Evolutionary conservation across 2,888 invertebrate species (phyloP).

Genomic region (Stictocephala bisonia): DNA sequence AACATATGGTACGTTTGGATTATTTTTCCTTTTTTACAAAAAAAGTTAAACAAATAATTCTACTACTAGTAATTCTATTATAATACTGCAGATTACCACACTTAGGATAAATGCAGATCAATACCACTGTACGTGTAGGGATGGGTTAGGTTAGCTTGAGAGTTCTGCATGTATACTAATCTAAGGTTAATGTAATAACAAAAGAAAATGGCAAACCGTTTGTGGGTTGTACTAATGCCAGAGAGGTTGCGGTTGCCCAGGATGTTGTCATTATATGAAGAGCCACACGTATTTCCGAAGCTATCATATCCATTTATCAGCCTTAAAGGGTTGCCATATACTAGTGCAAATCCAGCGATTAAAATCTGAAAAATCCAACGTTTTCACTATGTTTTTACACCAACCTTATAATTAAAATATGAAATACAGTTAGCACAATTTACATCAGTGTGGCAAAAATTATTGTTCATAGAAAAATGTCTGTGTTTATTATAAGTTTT

Average conservation of each 20-base stretch:
- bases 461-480: not conserved
- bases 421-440: conserved; percentile 49
- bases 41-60: too few species aligned
- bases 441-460: too few species aligned
- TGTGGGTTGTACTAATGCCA: conserved; percentile 82
- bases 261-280: conserved; percentile 79
- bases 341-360: conserved; percentile 87
- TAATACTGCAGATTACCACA: too few species aligned
- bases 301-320: conserved; percentile 93
- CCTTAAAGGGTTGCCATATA: conserved; percentile 87
- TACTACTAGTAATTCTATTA: too few species aligned
- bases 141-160: too few species aligned
- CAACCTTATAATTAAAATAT: conserved; percentile 42
- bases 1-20: too few species aligned
- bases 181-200: too few species aligned
- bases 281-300: conserved; percentile 95
- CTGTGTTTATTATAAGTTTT: not conserved
- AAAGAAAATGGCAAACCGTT: too few species aligned
- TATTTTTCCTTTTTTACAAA: too few species aligned
- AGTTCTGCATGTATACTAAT: too few species aligned
- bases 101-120: too few species aligned
- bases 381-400: conserved; percentile 34
- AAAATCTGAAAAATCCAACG: conserved; percentile 76
- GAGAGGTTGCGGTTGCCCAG: conserved; percentile 77
- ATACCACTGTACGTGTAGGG: too few species aligned